Evolutionary conservation across 2,888 invertebrate genomes (phyloP), one percentile per base, ranked within the genome.

Genomic region (Noctua fimbriata): DNA sequence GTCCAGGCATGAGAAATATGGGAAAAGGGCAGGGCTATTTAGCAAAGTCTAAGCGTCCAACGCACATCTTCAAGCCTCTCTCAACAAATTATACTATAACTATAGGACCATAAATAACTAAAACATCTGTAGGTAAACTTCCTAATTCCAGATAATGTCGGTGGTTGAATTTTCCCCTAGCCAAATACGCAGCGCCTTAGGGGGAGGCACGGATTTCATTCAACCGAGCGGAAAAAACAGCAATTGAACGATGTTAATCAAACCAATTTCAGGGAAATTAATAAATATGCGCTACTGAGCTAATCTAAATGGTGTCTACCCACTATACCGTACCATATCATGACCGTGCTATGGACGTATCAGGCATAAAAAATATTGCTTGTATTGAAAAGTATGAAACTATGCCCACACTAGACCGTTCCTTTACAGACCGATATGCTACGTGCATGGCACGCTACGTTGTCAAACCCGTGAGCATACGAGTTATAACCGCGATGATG

Each of bases 141-240:
- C 21, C 1, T 41, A 74, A 41, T 12, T 41, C 6, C 0, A 74
- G 65, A 73, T 18, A 0, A 73, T 28, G 28, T 49, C 16, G 16
- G 28, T 18, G 9, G 1, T 10, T 10, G 47, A 41, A 65, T 52
- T 52, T 41, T n/a, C 32, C 4, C 5, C 3, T 60, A 41, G 21
- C 7, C 21, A 28, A 16, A n/a, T 14, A 16, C 24, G 6, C 21
- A n/a, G n/a, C 44, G 44, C 44, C n/a, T 72, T 32, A 32, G 4
- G 28, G 28, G 28, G 1, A 52, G n/a, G 14, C 28, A 16, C 24
- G 24, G 24, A 21, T 47, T 44, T 21, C n/a, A 58, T 18, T 16
- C n/a, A 60, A 49, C 10, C 4, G 60, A 76, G 32, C 21, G 36
- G 21, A n/a, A 60, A 55, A 73, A 76, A 73, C 28, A 14, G n/a